Evolutionary conservation across 2,888 invertebrate species (phyloP).

Genomic region (Drosophila maculinotata): DNA sequence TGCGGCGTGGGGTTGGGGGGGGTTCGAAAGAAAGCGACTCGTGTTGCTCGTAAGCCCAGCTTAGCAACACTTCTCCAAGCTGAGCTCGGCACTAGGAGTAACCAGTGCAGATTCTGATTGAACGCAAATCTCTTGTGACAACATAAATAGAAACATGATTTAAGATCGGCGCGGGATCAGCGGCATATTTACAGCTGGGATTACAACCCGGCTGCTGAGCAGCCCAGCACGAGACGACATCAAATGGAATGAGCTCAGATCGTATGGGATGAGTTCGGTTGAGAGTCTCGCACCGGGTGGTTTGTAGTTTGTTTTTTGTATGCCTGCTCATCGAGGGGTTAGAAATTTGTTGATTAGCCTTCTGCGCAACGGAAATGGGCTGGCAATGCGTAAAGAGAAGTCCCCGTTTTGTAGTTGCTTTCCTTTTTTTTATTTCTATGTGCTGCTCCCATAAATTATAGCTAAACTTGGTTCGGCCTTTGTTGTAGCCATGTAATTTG

Average conservation of each 20-base stretch:
- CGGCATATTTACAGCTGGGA: conserved; percentile 83
- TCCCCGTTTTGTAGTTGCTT: conserved; percentile 50
- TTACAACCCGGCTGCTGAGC: conserved; percentile 70
- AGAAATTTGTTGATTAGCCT: conserved; percentile 73
- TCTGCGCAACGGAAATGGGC: conserved; percentile 80
- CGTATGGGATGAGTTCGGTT: conserved; percentile 10
- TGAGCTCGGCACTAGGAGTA: conserved; percentile 17
- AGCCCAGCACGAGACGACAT: conserved; percentile 39
- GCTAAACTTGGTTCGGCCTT: conserved; percentile 60
- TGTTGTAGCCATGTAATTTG: conserved; percentile 76
- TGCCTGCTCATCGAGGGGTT: conserved; percentile 57
- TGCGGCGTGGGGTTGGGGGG: conserved; percentile 4
- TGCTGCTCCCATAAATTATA: conserved; percentile 68
- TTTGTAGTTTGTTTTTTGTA: conserved; percentile 43
- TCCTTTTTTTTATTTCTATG: conserved; percentile 35
- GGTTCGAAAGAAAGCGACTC: conserved; percentile 38
- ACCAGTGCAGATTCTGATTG: conserved; percentile 34
- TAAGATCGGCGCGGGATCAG: conserved; percentile 82
- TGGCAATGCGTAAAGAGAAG: conserved; percentile 30
- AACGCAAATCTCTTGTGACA: conserved; percentile 83
- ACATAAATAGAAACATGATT: conserved; percentile 84
- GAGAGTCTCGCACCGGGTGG: conserved; percentile 65
- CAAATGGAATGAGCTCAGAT: conserved; percentile 6
- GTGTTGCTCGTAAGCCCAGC: conserved; percentile 69
- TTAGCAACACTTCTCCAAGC: conserved; percentile 71